Conservation (phyloP, 2,888 invertebrate species). For the Conomelus anceps region DNA sequence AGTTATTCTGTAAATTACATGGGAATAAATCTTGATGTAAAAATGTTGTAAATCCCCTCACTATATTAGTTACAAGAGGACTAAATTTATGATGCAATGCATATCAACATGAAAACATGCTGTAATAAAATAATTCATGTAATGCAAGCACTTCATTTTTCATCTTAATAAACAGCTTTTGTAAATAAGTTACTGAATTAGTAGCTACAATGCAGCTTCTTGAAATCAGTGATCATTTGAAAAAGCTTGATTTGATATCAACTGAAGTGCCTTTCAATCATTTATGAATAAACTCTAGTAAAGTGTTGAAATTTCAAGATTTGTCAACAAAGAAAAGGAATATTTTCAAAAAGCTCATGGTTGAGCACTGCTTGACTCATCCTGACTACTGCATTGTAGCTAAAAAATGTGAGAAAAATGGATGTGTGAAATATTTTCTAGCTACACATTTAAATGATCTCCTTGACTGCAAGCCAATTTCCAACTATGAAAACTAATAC, state of each 20-base stretch:
- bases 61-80: not conserved
- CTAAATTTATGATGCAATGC: not conserved
- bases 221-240: not conserved
- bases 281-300: too few relatives aligned
- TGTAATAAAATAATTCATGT: not conserved
- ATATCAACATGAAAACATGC: not conserved
- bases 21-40: too few relatives aligned
- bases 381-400: not conserved
- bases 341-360: not conserved
- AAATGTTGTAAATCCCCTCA: not conserved
- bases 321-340: not conserved
- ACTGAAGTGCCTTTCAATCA: too few relatives aligned
- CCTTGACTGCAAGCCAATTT: not conserved
- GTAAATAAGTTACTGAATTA: not conserved
- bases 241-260: not conserved
- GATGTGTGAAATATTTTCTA: not conserved
- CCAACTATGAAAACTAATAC: not conserved
- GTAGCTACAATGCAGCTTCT: not conserved
- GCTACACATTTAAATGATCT: not conserved
- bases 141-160: not conserved
- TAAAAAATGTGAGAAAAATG: not conserved
- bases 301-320: not conserved
- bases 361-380: not conserved
- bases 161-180: not conserved
- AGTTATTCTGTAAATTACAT: too few relatives aligned